A percentile compares a stretch with the other conserved stretches of the same genome.
Evolutionary conservation across 92 coral and sea anemone genomes (phyloP).

Genomic region (Scolanthus callimorphus): DNA sequence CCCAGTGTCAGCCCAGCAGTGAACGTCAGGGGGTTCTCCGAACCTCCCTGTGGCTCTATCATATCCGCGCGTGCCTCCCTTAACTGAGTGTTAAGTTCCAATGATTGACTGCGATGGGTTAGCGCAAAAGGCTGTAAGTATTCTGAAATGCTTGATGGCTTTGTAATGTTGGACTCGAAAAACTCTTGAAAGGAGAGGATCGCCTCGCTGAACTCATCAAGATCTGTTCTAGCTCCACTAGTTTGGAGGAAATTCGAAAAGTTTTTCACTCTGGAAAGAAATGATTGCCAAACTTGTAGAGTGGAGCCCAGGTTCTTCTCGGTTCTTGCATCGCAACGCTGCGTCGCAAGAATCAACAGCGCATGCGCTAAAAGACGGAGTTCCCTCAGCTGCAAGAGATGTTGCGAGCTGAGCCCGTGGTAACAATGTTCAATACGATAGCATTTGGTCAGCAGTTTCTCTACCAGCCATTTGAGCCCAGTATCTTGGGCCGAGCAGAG

Average conservation of each 20-base stretch:
- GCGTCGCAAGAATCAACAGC: constrained; percentile 72
- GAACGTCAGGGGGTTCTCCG: constrained; percentile 90
- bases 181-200: constrained; percentile 77
- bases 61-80: constrained; percentile 79
- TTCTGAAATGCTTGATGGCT: constrained; percentile 77
- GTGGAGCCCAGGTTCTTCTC: constrained; percentile 68
- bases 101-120: constrained; percentile 36
- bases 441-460: constrained; percentile 68
- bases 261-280: constrained; percentile 74
- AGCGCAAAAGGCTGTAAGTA: constrained; percentile 67
- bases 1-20: constrained; percentile 94
- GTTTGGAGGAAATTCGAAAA: constrained; percentile 53
- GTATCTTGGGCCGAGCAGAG: constrained; percentile 81
- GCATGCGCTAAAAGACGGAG: constrained; percentile 85
- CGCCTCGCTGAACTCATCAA: constrained; percentile 73
- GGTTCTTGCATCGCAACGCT: constrained; percentile 58
- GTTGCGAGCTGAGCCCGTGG: constrained; percentile 74
- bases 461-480: constrained; percentile 54
- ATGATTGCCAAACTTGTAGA: constrained; percentile 85
- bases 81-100: constrained; percentile 60
- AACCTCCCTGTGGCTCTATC: constrained; percentile 87
- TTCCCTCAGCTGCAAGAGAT: constrained; percentile 67
- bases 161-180: constrained; percentile 93
- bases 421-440: constrained; percentile 81
- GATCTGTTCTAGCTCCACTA: constrained; percentile 42